Percentiles rank a stretch among this genome's conserved stretches.
Evolutionary conservation across 2,888 invertebrate genomes (phyloP).

Genomic region (Cephus nigrinus): DNA sequence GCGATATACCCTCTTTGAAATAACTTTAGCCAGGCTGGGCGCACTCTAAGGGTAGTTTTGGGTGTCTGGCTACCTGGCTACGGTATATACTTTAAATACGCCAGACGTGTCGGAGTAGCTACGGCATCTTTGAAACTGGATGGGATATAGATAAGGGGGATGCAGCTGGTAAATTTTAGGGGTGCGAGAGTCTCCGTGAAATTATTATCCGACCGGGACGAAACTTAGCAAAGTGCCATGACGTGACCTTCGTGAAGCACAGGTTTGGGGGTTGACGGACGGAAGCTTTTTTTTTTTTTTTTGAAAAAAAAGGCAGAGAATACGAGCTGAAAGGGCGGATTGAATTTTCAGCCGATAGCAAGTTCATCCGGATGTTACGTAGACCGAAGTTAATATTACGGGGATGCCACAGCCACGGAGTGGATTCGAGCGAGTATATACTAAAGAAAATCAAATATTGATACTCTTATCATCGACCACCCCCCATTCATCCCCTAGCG

Average conservation of each 20-base stretch:
- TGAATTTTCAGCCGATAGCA: not conserved
- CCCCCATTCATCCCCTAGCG: not conserved
- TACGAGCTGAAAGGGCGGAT: not conserved
- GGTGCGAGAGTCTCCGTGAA: not conserved
- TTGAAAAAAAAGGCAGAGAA: not conserved
- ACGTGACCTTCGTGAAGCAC: not conserved
- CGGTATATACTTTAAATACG: not conserved
- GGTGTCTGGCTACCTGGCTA: not conserved
- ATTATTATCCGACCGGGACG: not conserved
- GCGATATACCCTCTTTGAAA: not conserved
- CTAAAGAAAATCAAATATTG: slow-evolving; percentile 4
- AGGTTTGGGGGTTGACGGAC: not conserved
- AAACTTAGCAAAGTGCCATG: too few species aligned
- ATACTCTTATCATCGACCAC: not conserved
- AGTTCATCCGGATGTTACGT: not conserved
- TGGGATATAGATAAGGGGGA: not conserved
- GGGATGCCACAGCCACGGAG: not conserved
- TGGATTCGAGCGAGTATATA: not conserved
- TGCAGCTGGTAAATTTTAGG: not conserved
- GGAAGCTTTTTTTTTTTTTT: not conserved
- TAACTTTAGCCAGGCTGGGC: not conserved
- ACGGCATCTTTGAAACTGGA: not conserved
- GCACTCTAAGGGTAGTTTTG: not conserved
- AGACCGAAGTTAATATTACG: not conserved
- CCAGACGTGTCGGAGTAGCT: not conserved